A percentile compares a stretch with the other conserved stretches of the same genome.
phyloP scores from a whole-genome alignment of 2,113 vertebrate genomes.

The Pholis gunnellus region DNA sequence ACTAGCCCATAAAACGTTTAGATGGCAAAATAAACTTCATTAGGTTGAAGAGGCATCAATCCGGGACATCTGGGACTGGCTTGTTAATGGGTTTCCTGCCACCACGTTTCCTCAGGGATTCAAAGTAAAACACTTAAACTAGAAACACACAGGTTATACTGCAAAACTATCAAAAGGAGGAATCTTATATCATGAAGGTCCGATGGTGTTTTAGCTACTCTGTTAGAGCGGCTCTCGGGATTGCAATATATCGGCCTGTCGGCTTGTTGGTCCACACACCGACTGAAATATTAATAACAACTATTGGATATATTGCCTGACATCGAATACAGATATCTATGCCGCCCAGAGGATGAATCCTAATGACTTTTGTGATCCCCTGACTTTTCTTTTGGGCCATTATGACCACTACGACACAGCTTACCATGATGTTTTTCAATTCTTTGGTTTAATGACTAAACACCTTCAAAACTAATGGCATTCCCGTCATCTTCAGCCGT shows the following conservation, averaged over 20 bases:
- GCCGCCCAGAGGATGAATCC: neutral
- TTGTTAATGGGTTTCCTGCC: neutral
- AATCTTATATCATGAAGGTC: neutral
- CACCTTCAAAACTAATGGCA: neutral
- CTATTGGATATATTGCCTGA: neutral
- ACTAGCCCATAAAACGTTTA: neutral
- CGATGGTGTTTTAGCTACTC: neutral
- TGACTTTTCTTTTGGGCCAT: neutral
- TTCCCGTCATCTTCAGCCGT: neutral
- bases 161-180: neutral
- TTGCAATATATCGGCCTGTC: neutral
- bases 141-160: neutral
- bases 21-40: constrained; percentile 12
- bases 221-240: neutral
- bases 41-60: neutral
- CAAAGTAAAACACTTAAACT: constrained; percentile 5
- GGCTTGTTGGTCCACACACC: neutral
- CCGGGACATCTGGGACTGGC: constrained; percentile 5
- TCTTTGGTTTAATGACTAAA: neutral
- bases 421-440: neutral
- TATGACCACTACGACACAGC: neutral
- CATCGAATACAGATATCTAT: neutral
- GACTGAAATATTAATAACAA: neutral
- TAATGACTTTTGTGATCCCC: neutral
- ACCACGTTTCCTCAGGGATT: neutral